Base-by-base conservation (phyloP, 2,797 vertebrate species). In the Characodon lateralis region DNA sequence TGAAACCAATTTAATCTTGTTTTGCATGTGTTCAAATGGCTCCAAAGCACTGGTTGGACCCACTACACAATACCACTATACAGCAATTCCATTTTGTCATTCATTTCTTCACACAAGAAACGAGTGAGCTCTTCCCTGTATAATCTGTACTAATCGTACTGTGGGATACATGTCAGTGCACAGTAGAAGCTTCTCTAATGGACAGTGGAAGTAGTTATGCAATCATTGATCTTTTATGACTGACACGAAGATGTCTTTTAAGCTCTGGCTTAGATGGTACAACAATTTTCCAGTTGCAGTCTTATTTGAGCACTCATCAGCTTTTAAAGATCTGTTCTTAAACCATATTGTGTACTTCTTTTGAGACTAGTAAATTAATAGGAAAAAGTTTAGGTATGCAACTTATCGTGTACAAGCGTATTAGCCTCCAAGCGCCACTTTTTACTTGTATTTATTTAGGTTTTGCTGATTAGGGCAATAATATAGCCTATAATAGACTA, bases 151-250 rank as follows among this genome's bases (percentile, higher is more conserved):
- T 81, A 80, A 89, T 87, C 61, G 83, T 77, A 76, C 82, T 76
- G 73, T 71, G 41, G 82, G 80, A 80, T 73, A 55, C 86, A 74
- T 87, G 84, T 83, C 87, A 90, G 76, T 86, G 85, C 81, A 87
- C 79, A 82, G 78, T 83, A 13, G 84, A 72, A 83, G 84, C 71
- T 87, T 83, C 80, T 77, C 87, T 94, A 93, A 94, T 93, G 91
- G 91, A 88, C 72, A 84, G 31, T 85, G 83, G 73, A 92, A 91
- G 83, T 79, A 86, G 73, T 43, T 88, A 31, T 77, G 65, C 86
- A 88, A 78, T 83, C 55, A 91, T 89, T 85, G 86, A 87, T 92
- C 79, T 79, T 79, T 43, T 39, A 80, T 85, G 78, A 81, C 78
- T 76, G 78, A 70, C 79, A 41, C 35, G 69, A 41, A 84, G 61